Conservation (phyloP, 2,113 vertebrate species). For the pig (Sus scrofa) region T2T-Sscrofa CM000825.6:84667501-84668000, state of each 20-base stretch:
- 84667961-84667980: rapidly evolving
- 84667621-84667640: neutral
- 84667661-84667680: conserved; percentile 54
- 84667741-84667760: conserved; percentile 91
- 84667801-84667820: conserved; percentile 91
- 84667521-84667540: no score
- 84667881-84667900: conserved; percentile 71
- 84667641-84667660: neutral
- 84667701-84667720: conserved; percentile 91
- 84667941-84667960: neutral
- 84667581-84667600: neutral
- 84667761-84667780: conserved; percentile 91
- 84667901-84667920: conserved; percentile 34
- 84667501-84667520: neutral
- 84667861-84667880: conserved; percentile 81
- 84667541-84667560: neutral
- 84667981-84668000: rapidly evolving
- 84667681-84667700: conserved; percentile 91
- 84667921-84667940: neutral
- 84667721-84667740: conserved; percentile 90
- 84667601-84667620: neutral
- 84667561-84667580: neutral
- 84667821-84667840: conserved; percentile 92
- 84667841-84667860: conserved; percentile 78
- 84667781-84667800: conserved; percentile 91